Base-by-base conservation (phyloP, 1,140 invertebrate genomes). In the Musca vetustissima region DNA sequence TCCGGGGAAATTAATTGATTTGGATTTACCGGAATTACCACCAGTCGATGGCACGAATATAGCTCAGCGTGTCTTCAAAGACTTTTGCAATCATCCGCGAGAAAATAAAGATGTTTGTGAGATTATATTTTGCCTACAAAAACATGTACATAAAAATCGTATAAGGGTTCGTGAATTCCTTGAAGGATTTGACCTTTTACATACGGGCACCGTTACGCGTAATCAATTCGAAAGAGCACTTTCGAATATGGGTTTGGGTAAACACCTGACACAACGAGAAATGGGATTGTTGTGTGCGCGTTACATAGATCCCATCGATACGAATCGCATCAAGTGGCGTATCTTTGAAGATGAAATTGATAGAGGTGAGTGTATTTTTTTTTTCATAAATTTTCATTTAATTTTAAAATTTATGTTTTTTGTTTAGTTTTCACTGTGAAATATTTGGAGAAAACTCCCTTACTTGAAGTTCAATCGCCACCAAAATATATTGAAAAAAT, bases 281-380 rank as follows among this genome's bases (percentile, higher is more conserved):
- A 82, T 89, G 21, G 75, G 86, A 67, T 83, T 84, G 19, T 72
- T 92, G 1, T 83, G 86, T 64, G 78, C 83, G 3, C 85, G 89
- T 74, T 92, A 91, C 76, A 73, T 83, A 49, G 89, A 91, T 82
- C 88, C 88, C 14, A 85, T 87, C 55, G 89, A 91, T 76, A 79
- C 80, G 0, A 83, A 85, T 22, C 83, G 87, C 47, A 83, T 91
- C 17, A 88, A 86, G 69, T 91, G 90, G 89, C 85, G 86, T 47
- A 88, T 85, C n/a, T 92, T 91, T 74, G 87, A 88, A 70, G 88
- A 91, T 72, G 90, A 91, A 74, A 87, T 91, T 50, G 88, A 91
- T 75, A 84, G 86, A 72, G 88, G 88, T 88, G n/a, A 17, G n/a
- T 48, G 61, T 14, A 53, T 22, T 24, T 14, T 47, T 68, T 14